Percentiles rank a stretch among this genome's conserved stretches.
Conservation (phyloP, 2,888 invertebrate species). For the Tubulanus polymorphus region DNA sequence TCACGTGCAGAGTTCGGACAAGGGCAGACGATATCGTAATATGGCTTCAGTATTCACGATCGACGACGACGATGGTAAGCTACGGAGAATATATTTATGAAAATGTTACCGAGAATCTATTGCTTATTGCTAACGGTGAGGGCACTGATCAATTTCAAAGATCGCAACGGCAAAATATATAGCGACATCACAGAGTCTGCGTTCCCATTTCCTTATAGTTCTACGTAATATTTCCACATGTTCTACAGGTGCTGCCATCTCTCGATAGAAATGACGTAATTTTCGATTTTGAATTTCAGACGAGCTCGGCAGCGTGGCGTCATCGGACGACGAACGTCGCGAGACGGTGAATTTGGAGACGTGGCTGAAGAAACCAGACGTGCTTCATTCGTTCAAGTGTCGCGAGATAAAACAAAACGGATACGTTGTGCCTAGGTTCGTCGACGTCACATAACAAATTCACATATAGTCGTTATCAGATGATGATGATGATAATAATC, state of each 20-base stretch:
- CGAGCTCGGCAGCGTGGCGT: slow-evolving; percentile 18
- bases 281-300: slow-evolving; percentile 15
- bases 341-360: slow-evolving; percentile 68
- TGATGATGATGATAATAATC: no score
- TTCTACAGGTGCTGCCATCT: neutral
- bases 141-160: no score
- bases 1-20: slow-evolving; percentile 81
- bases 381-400: slow-evolving; percentile 83
- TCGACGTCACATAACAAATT: neutral
- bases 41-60: slow-evolving; percentile 91
- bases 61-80: slow-evolving; percentile 63
- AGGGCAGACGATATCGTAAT: slow-evolving; percentile 81
- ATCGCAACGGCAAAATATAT: no score
- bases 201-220: no score
- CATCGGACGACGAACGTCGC: slow-evolving; percentile 62
- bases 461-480: neutral
- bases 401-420: slow-evolving; percentile 88
- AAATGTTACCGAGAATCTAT: no score
- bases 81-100: no score
- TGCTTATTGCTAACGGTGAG: no score
- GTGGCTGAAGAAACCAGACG: slow-evolving; percentile 78
- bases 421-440: slow-evolving; percentile 72
- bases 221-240: neutral
- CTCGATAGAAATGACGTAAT: neutral
- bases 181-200: no score